Conservation (phyloP, 2,888 invertebrate species). For the Pyrgus malvae region DNA sequence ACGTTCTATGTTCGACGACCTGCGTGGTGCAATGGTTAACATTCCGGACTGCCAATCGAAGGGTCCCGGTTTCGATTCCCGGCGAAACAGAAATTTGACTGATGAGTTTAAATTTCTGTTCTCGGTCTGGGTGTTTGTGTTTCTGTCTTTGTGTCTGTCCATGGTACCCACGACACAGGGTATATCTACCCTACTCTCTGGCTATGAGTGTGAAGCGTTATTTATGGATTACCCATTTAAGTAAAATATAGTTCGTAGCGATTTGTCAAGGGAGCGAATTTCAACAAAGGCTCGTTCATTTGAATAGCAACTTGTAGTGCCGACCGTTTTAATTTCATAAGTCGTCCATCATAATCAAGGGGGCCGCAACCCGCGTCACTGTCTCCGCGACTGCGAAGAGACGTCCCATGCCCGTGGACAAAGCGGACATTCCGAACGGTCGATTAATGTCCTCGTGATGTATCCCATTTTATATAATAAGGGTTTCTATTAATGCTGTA, state of each 20-base stretch:
- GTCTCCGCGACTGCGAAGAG: slow-evolving; percentile 62
- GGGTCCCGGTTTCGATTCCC: too few species aligned
- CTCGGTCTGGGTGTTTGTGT: too few species aligned
- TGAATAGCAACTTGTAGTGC: slow-evolving; percentile 79
- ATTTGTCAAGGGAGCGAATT: slow-evolving; percentile 80
- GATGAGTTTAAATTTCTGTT: too few species aligned
- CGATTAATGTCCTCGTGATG: slow-evolving; percentile 15
- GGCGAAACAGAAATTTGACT: too few species aligned
- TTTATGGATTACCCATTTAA: too few species aligned
- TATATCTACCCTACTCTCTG: too few species aligned
- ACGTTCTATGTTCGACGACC: too few species aligned
- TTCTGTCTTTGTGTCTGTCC: too few species aligned
- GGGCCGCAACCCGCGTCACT: slow-evolving; percentile 73
- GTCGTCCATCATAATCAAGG: slow-evolving; percentile 81
- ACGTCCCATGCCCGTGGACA: slow-evolving; percentile 73
- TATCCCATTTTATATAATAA: slow-evolving; percentile 14
- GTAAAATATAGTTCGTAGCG: slow-evolving; percentile 70
- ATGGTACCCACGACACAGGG: too few species aligned
- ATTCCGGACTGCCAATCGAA: too few species aligned
- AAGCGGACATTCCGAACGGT: slow-evolving; percentile 49
- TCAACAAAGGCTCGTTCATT: slow-evolving; percentile 76
- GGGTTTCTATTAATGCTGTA: slow-evolving; percentile 1
- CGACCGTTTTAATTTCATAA: slow-evolving; percentile 81
- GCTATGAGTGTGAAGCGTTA: too few species aligned
- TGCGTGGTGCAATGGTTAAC: too few species aligned